Base-by-base conservation (phyloP, 1,140 invertebrate genomes). In the Microplitis demolitor region DNA sequence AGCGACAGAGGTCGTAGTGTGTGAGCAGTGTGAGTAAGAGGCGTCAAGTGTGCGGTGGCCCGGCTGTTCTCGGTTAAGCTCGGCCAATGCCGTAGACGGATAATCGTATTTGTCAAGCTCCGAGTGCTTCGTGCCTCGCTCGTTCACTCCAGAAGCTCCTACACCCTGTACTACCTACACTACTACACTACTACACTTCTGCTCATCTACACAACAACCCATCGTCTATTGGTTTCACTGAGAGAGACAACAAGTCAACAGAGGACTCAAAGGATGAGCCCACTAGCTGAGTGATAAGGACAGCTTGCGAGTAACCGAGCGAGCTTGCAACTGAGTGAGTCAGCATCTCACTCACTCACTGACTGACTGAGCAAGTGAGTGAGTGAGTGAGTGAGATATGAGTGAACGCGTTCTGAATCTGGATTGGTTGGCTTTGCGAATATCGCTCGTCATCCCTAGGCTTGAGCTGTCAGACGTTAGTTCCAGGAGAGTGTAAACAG, bases 41-140 rank as follows among this genome's bases (percentile, higher is more conserved):
- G 63, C 51, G 63, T 66, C 58, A 72, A 72, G 71, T 67, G 34
- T 68, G 66, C 53, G 71, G 62, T 70, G 54, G 61, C 66, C 54
- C 56, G 62, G 58, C 58, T 68, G 69, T 73, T 63, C 56, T 58
- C 72, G 58, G 75, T 71, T 71, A 66, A 72, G 73, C 72, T 74
- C 72, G 66, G 75, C 69, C 75, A 73, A 73, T 64, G 66, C 66
- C 72, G 72, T 69, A 71, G 72, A 76, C 66, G 72, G 75, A 74
- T 76, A 74, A 76, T 74, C 75, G 72, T 69, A 76, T 76, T 73
- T 76, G 75, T 76, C 75, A 74, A 72, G 72, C 33, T 53, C 69
- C 75, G 66, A 76, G 75, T 72, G 75, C 72, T 67, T 71, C 37
- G 34, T 54, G 37, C 63, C 51, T 67, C 51, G 35, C 68, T 73